These are phyloP conservation scores for Dendrolimus punctatus DNA, from an alignment of 1,140 invertebrate species.

Conservation along the genomic window DNA sequence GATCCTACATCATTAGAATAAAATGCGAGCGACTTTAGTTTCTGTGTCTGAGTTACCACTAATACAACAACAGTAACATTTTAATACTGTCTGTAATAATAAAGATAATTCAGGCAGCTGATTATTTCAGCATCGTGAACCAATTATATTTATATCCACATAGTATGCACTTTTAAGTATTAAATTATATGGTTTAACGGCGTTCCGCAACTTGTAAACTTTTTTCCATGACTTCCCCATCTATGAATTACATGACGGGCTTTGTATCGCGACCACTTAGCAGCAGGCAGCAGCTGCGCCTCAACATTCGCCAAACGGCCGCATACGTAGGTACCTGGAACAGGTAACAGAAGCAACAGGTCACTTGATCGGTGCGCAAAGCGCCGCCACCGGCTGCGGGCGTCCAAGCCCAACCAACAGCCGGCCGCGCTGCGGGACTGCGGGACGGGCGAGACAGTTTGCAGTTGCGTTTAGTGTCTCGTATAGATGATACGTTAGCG, in stretches of 20 bases:
- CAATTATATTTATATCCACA: too few relatives aligned
- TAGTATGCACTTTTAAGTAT: too few relatives aligned
- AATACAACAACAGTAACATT: too few relatives aligned
- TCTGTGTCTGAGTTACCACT: too few relatives aligned
- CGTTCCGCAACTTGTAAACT: too few relatives aligned
- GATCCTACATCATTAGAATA: too few relatives aligned
- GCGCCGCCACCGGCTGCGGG: conserved; percentile 25
- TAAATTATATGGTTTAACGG: too few relatives aligned
- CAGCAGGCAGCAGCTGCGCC: conserved; percentile 48
- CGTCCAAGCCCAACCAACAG: conserved; percentile 14
- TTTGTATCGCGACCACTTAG: conserved; percentile 25
- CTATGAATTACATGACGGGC: conserved; percentile 24
- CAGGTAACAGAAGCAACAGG: conserved; percentile 66
- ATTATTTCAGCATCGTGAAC: too few relatives aligned
- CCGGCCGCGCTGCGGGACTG: conserved; percentile 5
- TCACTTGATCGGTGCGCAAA: conserved; percentile 54
- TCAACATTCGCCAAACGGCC: conserved; percentile 39
- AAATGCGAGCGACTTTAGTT: too few relatives aligned
- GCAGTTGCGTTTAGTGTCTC: conserved; percentile 29
- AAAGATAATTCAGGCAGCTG: too few relatives aligned
- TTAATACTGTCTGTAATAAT: too few relatives aligned
- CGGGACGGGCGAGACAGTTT: conserved; percentile 13
- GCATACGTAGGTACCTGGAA: conserved; percentile 46
- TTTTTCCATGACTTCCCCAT: too few relatives aligned
- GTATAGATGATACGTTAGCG: conserved; percentile 15